Conservation (phyloP, 2,797 vertebrate species). For the Emydoidea blandingii region DNA sequence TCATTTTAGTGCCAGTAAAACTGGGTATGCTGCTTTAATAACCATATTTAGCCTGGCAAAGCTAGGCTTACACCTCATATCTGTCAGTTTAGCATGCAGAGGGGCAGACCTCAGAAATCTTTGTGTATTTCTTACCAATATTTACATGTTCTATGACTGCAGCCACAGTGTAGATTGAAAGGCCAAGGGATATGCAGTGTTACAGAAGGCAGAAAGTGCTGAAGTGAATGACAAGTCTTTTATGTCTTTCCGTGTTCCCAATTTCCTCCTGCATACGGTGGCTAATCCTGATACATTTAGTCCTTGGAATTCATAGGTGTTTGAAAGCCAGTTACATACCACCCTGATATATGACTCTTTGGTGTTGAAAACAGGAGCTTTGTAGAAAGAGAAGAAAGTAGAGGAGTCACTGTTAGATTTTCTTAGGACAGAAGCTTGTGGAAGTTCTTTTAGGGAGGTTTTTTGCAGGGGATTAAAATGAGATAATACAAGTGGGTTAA, state of each 20-base stretch:
- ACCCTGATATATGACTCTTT: neutral
- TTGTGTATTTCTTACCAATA: conserved; percentile 43
- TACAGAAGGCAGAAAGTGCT: neutral
- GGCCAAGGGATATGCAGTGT: neutral
- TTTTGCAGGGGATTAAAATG: conserved; percentile 33
- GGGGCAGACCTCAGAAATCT: conserved; percentile 59
- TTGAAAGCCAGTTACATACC: neutral
- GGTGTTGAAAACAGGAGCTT: conserved; percentile 34
- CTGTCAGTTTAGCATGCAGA: conserved; percentile 68
- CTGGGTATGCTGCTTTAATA: conserved; percentile 72
- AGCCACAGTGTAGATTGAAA: neutral
- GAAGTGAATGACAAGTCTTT: conserved; percentile 1
- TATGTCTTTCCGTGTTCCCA: neutral
- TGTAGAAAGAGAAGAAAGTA: neutral
- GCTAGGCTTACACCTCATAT: conserved; percentile 71
- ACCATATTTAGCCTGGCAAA: conserved; percentile 73
- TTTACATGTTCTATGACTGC: neutral
- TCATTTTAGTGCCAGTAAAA: conserved; percentile 74
- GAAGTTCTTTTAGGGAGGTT: conserved; percentile 30
- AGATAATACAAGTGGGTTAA: conserved; percentile 38
- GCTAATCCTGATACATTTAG: neutral
- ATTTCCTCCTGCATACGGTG: neutral
- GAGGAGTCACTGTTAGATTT: conserved; percentile 39
- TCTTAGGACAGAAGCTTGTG: conserved; percentile 57
- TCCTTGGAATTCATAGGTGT: neutral